phyloP scores from a whole-genome alignment of 2,888 invertebrate species.

The Cryptophagus acutangulus region DNA sequence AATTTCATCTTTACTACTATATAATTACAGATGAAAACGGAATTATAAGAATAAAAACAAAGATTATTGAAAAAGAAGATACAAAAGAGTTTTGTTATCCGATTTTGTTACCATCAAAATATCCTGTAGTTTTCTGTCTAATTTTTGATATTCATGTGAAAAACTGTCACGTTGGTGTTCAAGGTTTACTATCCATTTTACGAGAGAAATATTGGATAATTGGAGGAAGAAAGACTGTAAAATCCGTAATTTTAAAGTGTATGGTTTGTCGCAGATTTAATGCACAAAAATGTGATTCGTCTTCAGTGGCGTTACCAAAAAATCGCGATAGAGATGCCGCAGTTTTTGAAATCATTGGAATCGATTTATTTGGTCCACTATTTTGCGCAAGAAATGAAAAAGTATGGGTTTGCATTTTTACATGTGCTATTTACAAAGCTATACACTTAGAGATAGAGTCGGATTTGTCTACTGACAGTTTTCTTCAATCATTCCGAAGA shows the following conservation, averaged over 20 bases:
- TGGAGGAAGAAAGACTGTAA: conserved; percentile 20
- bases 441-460: conserved; percentile 41
- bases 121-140: conserved; percentile 13
- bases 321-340: conserved; percentile 31
- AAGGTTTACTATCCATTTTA: conserved; percentile 22
- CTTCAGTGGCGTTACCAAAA: conserved; percentile 30
- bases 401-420: conserved; percentile 39
- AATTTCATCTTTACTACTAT: too few species aligned
- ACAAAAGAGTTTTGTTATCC: conserved; percentile 17
- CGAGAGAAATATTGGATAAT: too few species aligned
- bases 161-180: conserved; percentile 20
- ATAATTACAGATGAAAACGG: too few species aligned
- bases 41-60: too few species aligned
- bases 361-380: conserved; percentile 43
- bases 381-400: too few species aligned
- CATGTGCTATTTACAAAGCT: conserved; percentile 42
- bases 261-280: conserved; percentile 23
- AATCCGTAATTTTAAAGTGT: conserved; percentile 20
- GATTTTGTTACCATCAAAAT: conserved; percentile 18
- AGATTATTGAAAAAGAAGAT: too few species aligned
- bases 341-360: conserved; percentile 35
- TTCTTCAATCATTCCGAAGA: conserved; percentile 34
- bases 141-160: conserved; percentile 16
- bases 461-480: conserved; percentile 31
- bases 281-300: conserved; percentile 20